Base-by-base conservation (phyloP, 1,140 invertebrate species). In the Vanessa atalanta region DNA sequence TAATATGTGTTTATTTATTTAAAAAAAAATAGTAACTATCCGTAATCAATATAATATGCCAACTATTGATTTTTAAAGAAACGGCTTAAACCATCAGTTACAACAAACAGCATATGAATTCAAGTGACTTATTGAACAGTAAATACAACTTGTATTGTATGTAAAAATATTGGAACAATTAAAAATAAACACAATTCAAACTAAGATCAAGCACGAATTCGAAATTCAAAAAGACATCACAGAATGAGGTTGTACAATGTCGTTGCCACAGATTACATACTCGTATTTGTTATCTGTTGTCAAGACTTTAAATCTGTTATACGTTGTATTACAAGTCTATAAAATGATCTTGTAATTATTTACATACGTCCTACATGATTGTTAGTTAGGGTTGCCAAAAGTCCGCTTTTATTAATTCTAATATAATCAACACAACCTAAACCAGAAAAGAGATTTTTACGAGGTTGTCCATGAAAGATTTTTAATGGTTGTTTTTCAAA, bases 291-390 rank as follows among this genome's bases (percentile, higher is more conserved):
- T n/a, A 61, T 31, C 57, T 37, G 53, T 57, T 23, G 37, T 26
- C 53, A 57, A 23, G 16, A 26, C 23, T 23, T 57, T 57, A 9
- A 57, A 16, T 23, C 8, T 23, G 16, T 61, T 61, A 61, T 61
- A 43, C 57, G 57, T 61, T 61, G 31, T 61, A 61, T 37, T 61
- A 61, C 57, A 61, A 37, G 14, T 13, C 16, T 61, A 61, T 37
- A 57, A 26, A 57, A 53, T 57, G 3, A 23, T 23, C 53, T 57
- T 26, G 23, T 61, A 61, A 31, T 37, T 61, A 31, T 37, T 61
- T 31, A 8, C 57, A 61, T 37, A 8, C 14, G 23, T 60, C 37
- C 13, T 31, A n/a, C 26, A n/a, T 15, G 14, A 26, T 37, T 26
- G n/a, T 57, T 13, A 1, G 20, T 23, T 31, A 37, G 12, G 57